phyloP scores from a whole-genome alignment of 2,113 vertebrate genomes.

The Chamaea fasciata region DNA sequence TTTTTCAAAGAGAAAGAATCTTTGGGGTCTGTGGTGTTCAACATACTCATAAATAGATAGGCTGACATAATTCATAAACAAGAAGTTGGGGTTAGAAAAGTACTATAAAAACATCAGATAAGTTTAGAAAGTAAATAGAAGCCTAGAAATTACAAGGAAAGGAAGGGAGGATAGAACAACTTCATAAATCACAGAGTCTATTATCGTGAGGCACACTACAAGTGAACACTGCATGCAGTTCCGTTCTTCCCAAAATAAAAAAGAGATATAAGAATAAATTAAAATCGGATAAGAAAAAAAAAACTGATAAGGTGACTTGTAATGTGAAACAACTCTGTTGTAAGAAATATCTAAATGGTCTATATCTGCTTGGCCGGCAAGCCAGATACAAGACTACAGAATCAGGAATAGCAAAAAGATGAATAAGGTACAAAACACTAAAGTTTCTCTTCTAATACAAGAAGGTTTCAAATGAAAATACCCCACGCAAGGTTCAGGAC shows the following conservation, averaged over 20 bases:
- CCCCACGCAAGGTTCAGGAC: background rate
- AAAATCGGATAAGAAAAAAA: background rate
- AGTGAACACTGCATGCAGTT: background rate
- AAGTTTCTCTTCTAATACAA: background rate
- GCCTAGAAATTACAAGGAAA: background rate
- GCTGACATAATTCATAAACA: background rate
- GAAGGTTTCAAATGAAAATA: background rate
- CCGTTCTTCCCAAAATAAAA: background rate
- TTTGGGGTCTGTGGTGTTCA: background rate
- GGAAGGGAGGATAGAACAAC: background rate
- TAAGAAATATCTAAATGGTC: background rate
- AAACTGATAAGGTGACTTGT: background rate
- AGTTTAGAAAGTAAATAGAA: constrained; percentile 10
- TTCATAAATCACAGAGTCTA: constrained; percentile 36
- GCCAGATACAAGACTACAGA: background rate
- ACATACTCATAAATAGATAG: background rate
- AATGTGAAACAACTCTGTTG: background rate
- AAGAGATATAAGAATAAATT: background rate
- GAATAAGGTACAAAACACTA: background rate
- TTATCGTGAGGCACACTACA: background rate
- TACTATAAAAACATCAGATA: constrained; percentile 37
- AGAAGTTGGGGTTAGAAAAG: constrained; percentile 22
- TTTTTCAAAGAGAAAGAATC: background rate
- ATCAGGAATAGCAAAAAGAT: background rate
- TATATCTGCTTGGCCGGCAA: background rate